Conservation (phyloP, 2,797 vertebrate species). For the Epinephelus coioides region DNA sequence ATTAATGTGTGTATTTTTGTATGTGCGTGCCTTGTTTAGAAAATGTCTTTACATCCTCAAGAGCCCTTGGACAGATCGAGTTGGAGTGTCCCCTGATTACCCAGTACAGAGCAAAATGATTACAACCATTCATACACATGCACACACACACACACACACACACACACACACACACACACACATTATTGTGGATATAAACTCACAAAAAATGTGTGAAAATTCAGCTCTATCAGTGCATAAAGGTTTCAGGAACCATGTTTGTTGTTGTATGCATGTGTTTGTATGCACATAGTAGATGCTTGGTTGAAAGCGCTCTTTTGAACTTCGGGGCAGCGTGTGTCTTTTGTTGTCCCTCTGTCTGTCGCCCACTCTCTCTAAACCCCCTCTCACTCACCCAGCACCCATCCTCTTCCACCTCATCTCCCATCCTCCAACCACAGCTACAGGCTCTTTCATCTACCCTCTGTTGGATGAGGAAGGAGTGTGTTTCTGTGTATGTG, state of each 20-base stretch:
- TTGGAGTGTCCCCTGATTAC: slow-evolving; percentile 6
- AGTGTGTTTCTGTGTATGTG: slow-evolving; percentile 26
- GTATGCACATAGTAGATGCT: slow-evolving; percentile 32
- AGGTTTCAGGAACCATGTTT: slow-evolving; percentile 15
- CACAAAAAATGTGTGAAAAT: slow-evolving; percentile 22
- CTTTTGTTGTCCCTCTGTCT: slow-evolving; percentile 76
- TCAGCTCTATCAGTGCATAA: slow-evolving; percentile 10
- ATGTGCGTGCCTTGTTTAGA: background rate
- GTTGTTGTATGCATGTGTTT: slow-evolving; percentile 17
- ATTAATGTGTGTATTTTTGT: background rate
- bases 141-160: background rate
- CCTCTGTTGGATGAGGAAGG: slow-evolving; percentile 43
- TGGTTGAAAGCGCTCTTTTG: slow-evolving; percentile 71
- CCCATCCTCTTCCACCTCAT: slow-evolving; percentile 39
- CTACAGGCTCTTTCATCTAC: slow-evolving; percentile 65
- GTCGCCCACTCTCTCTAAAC: slow-evolving; percentile 49
- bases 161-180: background rate
- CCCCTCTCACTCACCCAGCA: slow-evolving; percentile 44
- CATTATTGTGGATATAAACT: slow-evolving; percentile 3
- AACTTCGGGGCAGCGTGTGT: slow-evolving; percentile 65
- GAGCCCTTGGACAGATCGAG: slow-evolving; percentile 6
- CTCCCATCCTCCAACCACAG: slow-evolving; percentile 67
- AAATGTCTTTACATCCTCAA: slow-evolving; percentile 3
- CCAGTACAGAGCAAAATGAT: background rate
- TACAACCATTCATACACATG: background rate